A percentile compares a stretch with the other conserved stretches of the same genome.
Evolutionary conservation across 2,797 vertebrate genomes (phyloP).

Genomic region (Miichthys miiuy): DNA sequence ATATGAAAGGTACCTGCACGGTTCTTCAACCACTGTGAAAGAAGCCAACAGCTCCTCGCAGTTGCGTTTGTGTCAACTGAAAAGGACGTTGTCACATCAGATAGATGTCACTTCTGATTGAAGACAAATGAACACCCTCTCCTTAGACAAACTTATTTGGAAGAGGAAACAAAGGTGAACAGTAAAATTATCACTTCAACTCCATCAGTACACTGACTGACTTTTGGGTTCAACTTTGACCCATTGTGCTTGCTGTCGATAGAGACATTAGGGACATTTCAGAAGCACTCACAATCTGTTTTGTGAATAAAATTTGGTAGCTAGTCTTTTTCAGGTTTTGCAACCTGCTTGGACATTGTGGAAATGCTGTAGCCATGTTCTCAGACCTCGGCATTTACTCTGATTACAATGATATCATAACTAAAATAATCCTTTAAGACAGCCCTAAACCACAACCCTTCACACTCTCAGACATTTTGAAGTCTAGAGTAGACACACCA

Average conservation of each 20-base stretch:
- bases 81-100: conserved; percentile 3
- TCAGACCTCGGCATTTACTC: conserved; percentile 16
- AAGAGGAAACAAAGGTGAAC: background rate
- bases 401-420: background rate
- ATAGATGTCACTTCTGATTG: background rate
- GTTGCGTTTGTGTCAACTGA: background rate
- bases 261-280: too few relatives aligned
- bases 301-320: conserved; percentile 2
- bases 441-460: background rate
- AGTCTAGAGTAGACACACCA: conserved; percentile 1
- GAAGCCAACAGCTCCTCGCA: background rate
- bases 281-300: too few relatives aligned
- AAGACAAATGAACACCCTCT: too few relatives aligned
- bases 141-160: background rate
- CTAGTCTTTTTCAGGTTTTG: conserved; percentile 3
- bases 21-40: background rate
- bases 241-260: background rate
- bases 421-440: too few relatives aligned
- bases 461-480: background rate
- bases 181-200: background rate
- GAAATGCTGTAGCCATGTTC: background rate
- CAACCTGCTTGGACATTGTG: background rate
- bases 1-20: background rate
- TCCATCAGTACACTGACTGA: background rate
- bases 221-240: background rate